A percentile compares a stretch with the other conserved stretches of the same genome.
Conservation (phyloP, 1,140 invertebrate species). For the Pentalonia nigronervosa region DNA sequence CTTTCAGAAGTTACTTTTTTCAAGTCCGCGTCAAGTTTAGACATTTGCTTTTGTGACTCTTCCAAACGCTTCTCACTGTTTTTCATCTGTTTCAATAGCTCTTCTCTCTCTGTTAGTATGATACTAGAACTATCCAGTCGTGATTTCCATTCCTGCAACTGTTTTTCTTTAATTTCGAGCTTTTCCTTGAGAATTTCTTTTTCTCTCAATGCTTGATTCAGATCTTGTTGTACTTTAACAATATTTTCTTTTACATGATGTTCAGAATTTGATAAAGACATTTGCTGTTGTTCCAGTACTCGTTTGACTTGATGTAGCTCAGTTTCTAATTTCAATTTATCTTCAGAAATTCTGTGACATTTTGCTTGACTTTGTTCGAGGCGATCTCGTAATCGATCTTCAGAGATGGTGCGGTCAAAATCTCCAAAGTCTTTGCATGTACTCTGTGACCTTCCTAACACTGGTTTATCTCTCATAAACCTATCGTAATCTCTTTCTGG, state of each 20-base stretch:
- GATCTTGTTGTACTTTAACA: slow-evolving; percentile 71
- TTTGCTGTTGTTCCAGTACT: slow-evolving; percentile 73
- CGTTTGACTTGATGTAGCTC: slow-evolving; percentile 74
- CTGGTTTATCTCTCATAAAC: slow-evolving; percentile 50
- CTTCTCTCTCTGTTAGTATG: slow-evolving; percentile 44
- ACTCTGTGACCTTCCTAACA: slow-evolving; percentile 39
- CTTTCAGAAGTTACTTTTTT: slow-evolving; percentile 85
- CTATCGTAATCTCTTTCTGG: slow-evolving; percentile 71
- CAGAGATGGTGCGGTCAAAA: slow-evolving; percentile 19
- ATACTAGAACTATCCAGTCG: slow-evolving; percentile 49
- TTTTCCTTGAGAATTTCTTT: slow-evolving; percentile 77
- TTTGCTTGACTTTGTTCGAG: slow-evolving; percentile 51
- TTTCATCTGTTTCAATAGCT: slow-evolving; percentile 60
- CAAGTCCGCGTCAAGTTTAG: slow-evolving; percentile 82
- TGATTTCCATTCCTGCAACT: slow-evolving; percentile 49
- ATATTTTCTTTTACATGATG: slow-evolving; percentile 65
- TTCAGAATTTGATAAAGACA: slow-evolving; percentile 64
- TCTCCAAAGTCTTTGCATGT: slow-evolving; percentile 51
- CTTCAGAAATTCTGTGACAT: slow-evolving; percentile 61
- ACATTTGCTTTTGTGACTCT: slow-evolving; percentile 81
- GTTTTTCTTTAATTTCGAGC: slow-evolving; percentile 68
- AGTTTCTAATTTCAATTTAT: slow-evolving; percentile 72
- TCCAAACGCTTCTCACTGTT: slow-evolving; percentile 76
- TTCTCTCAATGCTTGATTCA: slow-evolving; percentile 74
- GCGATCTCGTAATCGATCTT: slow-evolving; percentile 38